These are phyloP conservation scores for Rhinolophus ferrumequinum DNA, from an alignment of 2,113 vertebrate genomes.

Conservation along the genomic window DNA sequence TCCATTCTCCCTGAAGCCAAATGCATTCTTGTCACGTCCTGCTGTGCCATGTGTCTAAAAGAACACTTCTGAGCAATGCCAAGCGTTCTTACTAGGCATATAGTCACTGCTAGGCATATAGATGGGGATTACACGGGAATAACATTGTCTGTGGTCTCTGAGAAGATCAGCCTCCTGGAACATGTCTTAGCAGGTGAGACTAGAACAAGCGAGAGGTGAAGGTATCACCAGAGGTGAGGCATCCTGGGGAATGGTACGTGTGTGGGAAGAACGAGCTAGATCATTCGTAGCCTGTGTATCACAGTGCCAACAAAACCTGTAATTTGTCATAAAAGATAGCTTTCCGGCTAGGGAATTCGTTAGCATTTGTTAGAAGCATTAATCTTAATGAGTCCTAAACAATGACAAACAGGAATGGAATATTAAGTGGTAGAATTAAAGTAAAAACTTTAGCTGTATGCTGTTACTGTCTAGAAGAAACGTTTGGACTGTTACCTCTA, in stretches of 20 bases:
- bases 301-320: conserved; percentile 45
- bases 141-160: conserved; percentile 57
- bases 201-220: conserved; percentile 81
- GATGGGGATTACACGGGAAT: not conserved
- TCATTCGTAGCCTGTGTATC: not conserved
- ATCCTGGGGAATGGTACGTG: conserved; percentile 76
- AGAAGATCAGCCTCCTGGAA: not conserved
- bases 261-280: conserved; percentile 61
- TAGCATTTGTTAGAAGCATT: conserved; percentile 66
- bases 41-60: not conserved
- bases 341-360: conserved; percentile 47
- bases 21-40: not conserved
- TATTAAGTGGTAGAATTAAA: conserved; percentile 56
- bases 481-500: not conserved
- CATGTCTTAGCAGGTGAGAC: not conserved
- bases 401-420: conserved; percentile 57
- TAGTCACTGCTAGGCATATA: not conserved
- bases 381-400: conserved; percentile 63
- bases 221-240: conserved; percentile 77
- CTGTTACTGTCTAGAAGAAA: not conserved
- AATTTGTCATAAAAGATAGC: conserved; percentile 47
- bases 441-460: not conserved
- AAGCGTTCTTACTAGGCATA: not conserved
- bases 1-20: not conserved
- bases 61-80: not conserved